Base-by-base conservation (phyloP, 1,140 invertebrate species). In the Oreohelix idahoensis region DNA sequence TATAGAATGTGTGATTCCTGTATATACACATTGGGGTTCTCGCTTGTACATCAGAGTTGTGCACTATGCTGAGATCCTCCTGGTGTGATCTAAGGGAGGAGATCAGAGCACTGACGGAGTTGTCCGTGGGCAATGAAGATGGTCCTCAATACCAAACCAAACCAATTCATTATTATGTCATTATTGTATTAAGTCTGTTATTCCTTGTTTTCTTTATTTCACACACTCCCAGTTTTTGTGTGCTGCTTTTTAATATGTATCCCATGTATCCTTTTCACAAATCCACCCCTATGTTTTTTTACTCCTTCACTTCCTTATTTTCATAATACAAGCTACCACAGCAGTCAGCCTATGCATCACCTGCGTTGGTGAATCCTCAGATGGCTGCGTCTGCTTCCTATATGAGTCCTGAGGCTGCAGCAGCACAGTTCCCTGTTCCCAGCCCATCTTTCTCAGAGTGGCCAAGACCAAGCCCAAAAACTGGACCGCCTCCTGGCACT, bases 401-500 rank as follows among this genome's bases (percentile, higher is more conserved):
- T 26, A 15, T 38, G 5, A 66, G 5, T 8, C 36, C 32, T 39
- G 42, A 1, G 1, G 36, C 17, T 17, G 38, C 45, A n/a, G 29
- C 51, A 66, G 29, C 49, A 77, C 23, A 53, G 2, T n/a, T 11
- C 5, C 5, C 29, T 53, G 36, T 29, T 35, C 39, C 75, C 11
- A 13, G 29, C 5, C 77, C 58, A 69, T 26, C 36, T 5, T 11
- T 36, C 5, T 80, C 79, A 45, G 79, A 80, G 36, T 80, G 79
- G 79, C 79, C 79, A 32, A 49, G 5, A 66, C n/a, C 20, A 29
- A 15, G 0, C 4, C 2, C n/a, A 63, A 70, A 29, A n/a, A 49
- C 79, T n/a, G 79, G 79, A 10, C 66, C 66, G 45, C 79, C 66
- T 20, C 79, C 79, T 20, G 79, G 79, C 26, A 80, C 79, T 0